Conservation (phyloP, 2,888 invertebrate genomes). For the Bimastos eiseni region DNA sequence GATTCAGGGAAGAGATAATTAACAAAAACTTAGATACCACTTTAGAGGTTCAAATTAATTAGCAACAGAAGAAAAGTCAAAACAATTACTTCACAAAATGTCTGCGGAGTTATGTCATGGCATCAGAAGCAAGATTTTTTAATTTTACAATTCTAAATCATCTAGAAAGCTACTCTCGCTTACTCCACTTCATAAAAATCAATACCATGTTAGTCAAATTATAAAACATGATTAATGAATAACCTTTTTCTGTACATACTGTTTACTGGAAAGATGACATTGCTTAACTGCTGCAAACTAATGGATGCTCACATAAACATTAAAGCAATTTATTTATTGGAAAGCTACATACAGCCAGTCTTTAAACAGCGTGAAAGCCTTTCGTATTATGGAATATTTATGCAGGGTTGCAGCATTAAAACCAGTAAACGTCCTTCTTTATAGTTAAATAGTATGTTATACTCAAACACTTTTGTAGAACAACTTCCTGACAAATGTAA, state of each 20-base stretch:
- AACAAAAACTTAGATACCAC: not conserved
- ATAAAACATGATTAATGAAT: not conserved
- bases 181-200: not conserved
- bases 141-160: not conserved
- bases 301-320: not conserved
- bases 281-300: not conserved
- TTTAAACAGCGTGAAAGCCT: not conserved
- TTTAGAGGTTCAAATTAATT: not conserved
- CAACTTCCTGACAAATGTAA: not conserved
- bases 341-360: not conserved
- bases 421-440: not conserved
- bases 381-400: not conserved
- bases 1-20: not conserved
- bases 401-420: constrained; percentile 3
- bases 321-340: not conserved
- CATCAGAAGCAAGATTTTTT: constrained; percentile 10
- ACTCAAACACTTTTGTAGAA: not conserved
- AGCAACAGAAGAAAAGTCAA: not conserved
- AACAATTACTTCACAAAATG: not conserved
- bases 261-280: not conserved
- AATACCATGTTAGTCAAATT: not conserved
- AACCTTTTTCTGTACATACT: not conserved
- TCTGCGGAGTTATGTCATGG: not conserved
- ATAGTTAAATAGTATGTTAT: not conserved
- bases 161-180: not conserved